Base-by-base conservation (phyloP, 2,888 invertebrate species). In the Agapostemon virescens region DNA sequence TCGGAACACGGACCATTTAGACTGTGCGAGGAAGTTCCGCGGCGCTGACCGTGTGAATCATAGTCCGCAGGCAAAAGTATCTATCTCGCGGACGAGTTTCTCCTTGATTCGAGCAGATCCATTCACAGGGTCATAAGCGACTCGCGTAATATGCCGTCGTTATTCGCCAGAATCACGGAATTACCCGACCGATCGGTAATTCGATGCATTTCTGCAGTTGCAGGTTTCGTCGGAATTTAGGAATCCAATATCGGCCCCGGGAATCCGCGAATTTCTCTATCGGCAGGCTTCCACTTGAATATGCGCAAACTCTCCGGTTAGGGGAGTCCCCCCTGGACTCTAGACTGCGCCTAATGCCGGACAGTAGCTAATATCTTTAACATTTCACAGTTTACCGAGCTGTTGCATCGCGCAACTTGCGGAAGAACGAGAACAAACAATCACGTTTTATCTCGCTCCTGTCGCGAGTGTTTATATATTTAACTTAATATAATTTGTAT, bases 21-120 rank as follows among this genome's bases (percentile, higher is more conserved):
- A 55, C 26, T 2, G 55, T 26, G 55, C 55, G 55, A 26, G 55
- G 55, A 55, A 55, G 26, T 55, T 55, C 55, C 55, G 55, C 55
- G 55, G 55, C 55, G 55, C 26, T 55, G 55, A 26, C 55, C 55
- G 55, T 26, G 55, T 55, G 55, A 55, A 55, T 55, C 55, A 55
- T 55, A 23, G 26, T 26, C 15, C 55, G 5, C 55, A 5, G 15
- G 55, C 55, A 55, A 55, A 55, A 55, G 55, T 26, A 55, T 55
- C 26, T 26, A 55, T 55, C 26, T 55, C 26, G 26, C 4, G 15
- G 15, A 1, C 55, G 52, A 52, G 52, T 52, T 52, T 52, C 23
- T 23, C 23, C 52, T 52, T 26, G 52, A 23, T 23, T 52, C 52
- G 23, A 23, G 5, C 1, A 4, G 23, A 52, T 23, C 52, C 23